Base-by-base conservation (phyloP, 2,113 vertebrate species). In the Marmota monax region DNA sequence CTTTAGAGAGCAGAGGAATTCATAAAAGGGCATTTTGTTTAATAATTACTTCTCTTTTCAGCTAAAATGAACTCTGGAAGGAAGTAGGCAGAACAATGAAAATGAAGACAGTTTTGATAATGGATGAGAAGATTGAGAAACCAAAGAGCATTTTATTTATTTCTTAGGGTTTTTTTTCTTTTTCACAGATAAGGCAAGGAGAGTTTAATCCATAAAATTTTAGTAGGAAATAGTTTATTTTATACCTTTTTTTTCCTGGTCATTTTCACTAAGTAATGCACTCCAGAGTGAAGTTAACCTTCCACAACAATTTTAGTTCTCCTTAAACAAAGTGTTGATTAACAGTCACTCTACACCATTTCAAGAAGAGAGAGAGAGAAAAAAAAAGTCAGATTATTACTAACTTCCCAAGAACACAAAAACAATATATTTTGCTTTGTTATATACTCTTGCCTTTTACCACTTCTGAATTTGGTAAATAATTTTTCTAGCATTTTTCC, bases 161-260 rank as follows among this genome's bases (percentile, higher is more conserved):
- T 12, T 65, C 17, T n/a, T 51, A 37, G 45, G 42, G 29, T 45
- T 61, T 27, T 39, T 48, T 61, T 48, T 61, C 37, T 16, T 72
- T 53, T 86, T 63, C 56, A 25, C 13, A 67, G 10, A 53, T 90
- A 63, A 83, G 4, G 37, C 34, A 42, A 82, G 63, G 58, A 39
- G 39, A 69, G 80, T 86, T 84, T 84, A 92, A 92, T 12, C 17
- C 84, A 45, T 74, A 93, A 67, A 12, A 96, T 74, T 70, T 27
- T 34, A 63, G 42, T 22, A 53, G 34, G 70, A 93, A 87, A 79
- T 0, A 77, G 13, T 73, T 86, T 27, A 88, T 80, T 69, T 86
- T 67, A 72, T 39, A 84, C 32, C 0, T 1, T 39, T 92, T 51
- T 88, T 86, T 88, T 86, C 58, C 25, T 83, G 12, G 3, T 87